Percentiles rank a stretch among this genome's conserved stretches.
Conservation (phyloP, 2,113 vertebrate species). For the Penelope pileata region DNA sequence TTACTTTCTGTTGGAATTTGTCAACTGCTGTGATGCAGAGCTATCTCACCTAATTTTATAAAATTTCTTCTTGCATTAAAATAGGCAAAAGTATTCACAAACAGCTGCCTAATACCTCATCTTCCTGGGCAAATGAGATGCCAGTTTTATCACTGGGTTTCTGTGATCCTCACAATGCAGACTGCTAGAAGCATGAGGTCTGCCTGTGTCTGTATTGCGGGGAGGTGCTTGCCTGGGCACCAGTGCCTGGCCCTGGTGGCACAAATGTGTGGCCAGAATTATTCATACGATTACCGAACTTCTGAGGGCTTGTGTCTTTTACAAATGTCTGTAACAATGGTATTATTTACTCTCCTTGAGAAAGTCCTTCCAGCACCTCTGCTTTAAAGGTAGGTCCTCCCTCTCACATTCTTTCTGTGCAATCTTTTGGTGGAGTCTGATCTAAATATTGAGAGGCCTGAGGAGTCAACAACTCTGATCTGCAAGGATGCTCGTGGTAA, state of each 20-base stretch:
- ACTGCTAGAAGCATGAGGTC: neutral
- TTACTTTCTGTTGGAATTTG: neutral
- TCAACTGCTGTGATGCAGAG: neutral
- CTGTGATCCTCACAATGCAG: neutral
- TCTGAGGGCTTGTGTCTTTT: rapidly evolving
- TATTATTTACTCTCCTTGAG: neutral
- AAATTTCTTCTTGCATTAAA: neutral
- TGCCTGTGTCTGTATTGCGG: rapidly evolving
- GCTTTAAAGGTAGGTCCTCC: neutral
- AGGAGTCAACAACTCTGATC: neutral
- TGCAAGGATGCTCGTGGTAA: neutral
- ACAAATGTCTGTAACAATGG: rapidly evolving
- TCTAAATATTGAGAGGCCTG: neutral
- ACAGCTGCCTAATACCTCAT: neutral
- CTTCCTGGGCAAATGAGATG: neutral
- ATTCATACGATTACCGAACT: neutral
- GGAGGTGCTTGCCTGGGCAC: neutral
- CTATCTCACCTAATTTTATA: neutral
- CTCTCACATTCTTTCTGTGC: neutral
- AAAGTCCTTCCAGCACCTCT: neutral
- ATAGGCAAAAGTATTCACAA: neutral
- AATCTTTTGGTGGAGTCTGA: neutral
- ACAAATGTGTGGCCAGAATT: neutral
- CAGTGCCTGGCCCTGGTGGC: neutral
- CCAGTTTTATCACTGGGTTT: neutral